phyloP scores from a whole-genome alignment of 2,888 invertebrate species.

The Thera britannica region DNA sequence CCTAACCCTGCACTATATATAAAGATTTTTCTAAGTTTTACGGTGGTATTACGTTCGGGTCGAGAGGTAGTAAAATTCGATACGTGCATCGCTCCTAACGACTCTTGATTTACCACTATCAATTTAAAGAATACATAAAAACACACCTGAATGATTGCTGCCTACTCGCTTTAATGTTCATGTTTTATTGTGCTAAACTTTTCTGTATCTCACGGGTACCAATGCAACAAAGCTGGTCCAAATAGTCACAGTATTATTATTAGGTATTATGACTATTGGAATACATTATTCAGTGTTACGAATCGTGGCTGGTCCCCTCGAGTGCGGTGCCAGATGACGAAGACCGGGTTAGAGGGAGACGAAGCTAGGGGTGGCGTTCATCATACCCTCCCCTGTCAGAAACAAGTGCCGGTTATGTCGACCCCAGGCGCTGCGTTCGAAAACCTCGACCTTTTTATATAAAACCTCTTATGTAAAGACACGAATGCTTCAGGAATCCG shows the following conservation, averaged over 20 bases:
- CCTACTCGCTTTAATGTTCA: conserved; percentile 62
- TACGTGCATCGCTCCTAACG: conserved; percentile 76
- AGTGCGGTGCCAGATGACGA: conserved; percentile 77
- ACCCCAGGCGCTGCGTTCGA: conserved; percentile 75
- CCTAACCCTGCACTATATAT: conserved; percentile 62
- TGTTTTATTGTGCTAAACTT: conserved; percentile 64
- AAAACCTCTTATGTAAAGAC: conserved; percentile 38
- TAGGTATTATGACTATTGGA: conserved; percentile 61
- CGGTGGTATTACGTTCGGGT: conserved; percentile 69
- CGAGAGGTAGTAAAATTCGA: conserved; percentile 77
- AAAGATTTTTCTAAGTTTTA: conserved; percentile 80
- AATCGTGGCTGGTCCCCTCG: conserved; percentile 77
- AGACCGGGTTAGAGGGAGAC: conserved; percentile 61
- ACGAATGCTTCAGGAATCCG: conserved; percentile 41
- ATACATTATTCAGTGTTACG: conserved; percentile 82
- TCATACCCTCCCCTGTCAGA: conserved; percentile 79
- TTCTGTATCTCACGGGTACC: conserved; percentile 42
- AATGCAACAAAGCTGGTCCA: conserved; percentile 18
- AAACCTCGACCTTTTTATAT: conserved; percentile 66
- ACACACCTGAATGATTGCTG: conserved; percentile 69
- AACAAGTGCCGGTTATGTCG: conserved; percentile 77
- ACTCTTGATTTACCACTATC: conserved; percentile 79
- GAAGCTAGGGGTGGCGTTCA: conserved; percentile 73
- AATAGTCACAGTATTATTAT: conserved; percentile 61
- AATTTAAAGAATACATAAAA: conserved; percentile 74